Conservation (phyloP, 2,888 invertebrate species). For the Pristionchus arcanus region DNA sequence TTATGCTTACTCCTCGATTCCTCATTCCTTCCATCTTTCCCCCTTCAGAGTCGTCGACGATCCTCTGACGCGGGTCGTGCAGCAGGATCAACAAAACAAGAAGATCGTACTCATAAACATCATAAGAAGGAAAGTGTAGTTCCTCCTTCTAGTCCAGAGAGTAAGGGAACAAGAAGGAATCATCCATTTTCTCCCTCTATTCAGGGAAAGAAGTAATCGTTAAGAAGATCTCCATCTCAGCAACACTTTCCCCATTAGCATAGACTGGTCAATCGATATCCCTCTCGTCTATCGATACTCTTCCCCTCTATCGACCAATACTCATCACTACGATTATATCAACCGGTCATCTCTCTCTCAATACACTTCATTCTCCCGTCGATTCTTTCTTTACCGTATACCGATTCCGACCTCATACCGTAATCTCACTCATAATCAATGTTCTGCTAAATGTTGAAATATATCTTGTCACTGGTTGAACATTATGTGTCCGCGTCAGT, state of each 20-base stretch:
- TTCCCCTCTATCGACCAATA: background rate
- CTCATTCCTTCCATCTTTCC: background rate
- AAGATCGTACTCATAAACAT: background rate
- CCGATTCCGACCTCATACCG: slow-evolving; percentile 8
- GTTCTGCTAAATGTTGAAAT: slow-evolving; percentile 17
- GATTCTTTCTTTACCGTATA: background rate
- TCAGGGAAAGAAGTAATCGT: slow-evolving; percentile 11
- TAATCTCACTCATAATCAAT: slow-evolving; percentile 16
- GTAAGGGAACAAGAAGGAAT: background rate
- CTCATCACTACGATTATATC: slow-evolving; percentile 28
- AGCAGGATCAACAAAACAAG: background rate
- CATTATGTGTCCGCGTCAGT: slow-evolving; percentile 46
- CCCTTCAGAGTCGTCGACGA: slow-evolving; percentile 48
- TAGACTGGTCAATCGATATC: background rate
- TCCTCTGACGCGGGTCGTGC: slow-evolving; percentile 46
- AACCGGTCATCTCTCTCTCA: slow-evolving; percentile 25
- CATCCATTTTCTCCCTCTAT: background rate
- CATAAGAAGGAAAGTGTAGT: background rate
- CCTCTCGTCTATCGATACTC: background rate
- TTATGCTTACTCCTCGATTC: background rate
- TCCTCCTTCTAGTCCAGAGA: background rate
- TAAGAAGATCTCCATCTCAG: slow-evolving; percentile 52
- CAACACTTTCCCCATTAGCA: slow-evolving; percentile 29
- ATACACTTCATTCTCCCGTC: background rate
- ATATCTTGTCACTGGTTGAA: background rate